These are phyloP conservation scores for Micromys minutus DNA, from an alignment of 2,113 vertebrate species.

Conservation along the genomic window DNA sequence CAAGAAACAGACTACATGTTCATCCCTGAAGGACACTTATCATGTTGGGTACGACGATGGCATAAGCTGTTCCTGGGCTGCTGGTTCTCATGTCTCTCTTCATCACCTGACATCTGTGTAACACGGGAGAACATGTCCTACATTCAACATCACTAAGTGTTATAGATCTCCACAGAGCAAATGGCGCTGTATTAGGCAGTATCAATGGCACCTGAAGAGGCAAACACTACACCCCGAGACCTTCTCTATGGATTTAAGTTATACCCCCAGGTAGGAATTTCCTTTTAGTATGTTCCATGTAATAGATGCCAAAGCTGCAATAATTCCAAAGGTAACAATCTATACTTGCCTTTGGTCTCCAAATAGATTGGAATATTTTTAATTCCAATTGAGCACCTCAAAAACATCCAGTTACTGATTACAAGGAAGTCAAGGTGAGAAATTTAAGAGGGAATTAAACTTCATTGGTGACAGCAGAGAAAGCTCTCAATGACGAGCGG, in stretches of 20 bases:
- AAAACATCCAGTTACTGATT: constrained; percentile 65
- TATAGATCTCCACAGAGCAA: constrained; percentile 63
- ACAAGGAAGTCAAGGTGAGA: neutral
- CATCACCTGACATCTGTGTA: constrained; percentile 9
- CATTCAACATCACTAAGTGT: constrained; percentile 33
- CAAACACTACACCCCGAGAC: constrained; percentile 10
- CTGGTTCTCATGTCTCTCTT: constrained; percentile 80
- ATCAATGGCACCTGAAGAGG: constrained; percentile 59
- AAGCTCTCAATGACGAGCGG: neutral
- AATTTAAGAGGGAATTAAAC: neutral
- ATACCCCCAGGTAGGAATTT: neutral
- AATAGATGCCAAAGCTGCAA: constrained; percentile 58
- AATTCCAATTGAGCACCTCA: constrained; percentile 73
- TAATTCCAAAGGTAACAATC: constrained; percentile 68
- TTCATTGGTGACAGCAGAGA: neutral
- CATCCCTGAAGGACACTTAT: constrained; percentile 72
- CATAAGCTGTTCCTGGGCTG: constrained; percentile 52
- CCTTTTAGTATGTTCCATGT: constrained; percentile 57
- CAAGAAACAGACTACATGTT: constrained; percentile 49
- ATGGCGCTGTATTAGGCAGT: constrained; percentile 68
- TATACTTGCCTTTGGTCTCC: constrained; percentile 71
- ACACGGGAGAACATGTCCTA: neutral
- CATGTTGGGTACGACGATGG: constrained; percentile 32
- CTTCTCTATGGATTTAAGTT: constrained; percentile 52
- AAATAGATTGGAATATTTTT: constrained; percentile 55